Percentiles rank a stretch among this genome's conserved stretches.
Conservation (phyloP, 2,113 vertebrate species). For the Cacatua alba region DNA sequence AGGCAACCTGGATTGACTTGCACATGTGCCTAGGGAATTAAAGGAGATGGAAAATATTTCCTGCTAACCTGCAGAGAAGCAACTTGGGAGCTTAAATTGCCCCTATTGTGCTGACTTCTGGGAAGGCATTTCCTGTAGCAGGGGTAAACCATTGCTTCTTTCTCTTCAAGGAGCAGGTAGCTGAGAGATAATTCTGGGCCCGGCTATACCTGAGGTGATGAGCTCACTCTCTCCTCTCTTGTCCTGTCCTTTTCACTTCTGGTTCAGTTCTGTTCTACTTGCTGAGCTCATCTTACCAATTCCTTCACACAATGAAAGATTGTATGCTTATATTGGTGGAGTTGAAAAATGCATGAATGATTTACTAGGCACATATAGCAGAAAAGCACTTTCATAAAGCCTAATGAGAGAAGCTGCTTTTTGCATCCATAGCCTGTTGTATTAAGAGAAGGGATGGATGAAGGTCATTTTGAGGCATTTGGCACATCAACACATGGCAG, state of each 20-base stretch:
- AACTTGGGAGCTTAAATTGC: neutral
- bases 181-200: neutral
- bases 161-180: neutral
- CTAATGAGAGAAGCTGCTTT: neutral
- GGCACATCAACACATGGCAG: neutral
- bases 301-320: neutral
- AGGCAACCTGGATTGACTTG: neutral
- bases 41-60: neutral
- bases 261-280: neutral
- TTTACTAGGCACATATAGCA: neutral
- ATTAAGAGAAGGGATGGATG: neutral
- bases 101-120: neutral
- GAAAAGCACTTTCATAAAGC: neutral
- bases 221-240: neutral
- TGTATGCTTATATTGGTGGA: neutral
- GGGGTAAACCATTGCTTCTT: neutral
- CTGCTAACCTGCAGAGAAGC: neutral
- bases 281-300: neutral
- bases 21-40: neutral
- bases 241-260: neutral
- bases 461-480: neutral
- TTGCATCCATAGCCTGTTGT: neutral
- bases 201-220: neutral
- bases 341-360: neutral
- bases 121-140: neutral